Percentiles rank a stretch among this genome's conserved stretches.
phyloP scores from a whole-genome alignment of 2,797 vertebrate species.

The Muscicapa striata region DNA sequence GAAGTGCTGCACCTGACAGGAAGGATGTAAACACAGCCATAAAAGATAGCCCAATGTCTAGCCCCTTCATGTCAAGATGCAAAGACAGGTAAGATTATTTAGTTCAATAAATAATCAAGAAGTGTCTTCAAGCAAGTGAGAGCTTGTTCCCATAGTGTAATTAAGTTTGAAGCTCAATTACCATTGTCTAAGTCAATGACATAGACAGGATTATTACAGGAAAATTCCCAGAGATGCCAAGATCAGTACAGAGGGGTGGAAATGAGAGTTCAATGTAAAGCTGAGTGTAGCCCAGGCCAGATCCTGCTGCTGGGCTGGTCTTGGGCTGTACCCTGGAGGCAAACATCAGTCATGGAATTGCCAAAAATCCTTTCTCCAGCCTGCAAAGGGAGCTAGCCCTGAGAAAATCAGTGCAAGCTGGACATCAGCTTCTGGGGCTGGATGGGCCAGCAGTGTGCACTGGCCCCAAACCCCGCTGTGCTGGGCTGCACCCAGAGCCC shows the following conservation, averaged over 20 bases:
- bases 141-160: slow-evolving; percentile 21
- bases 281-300: not conserved
- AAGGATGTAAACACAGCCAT: not conserved
- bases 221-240: slow-evolving; percentile 12
- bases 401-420: not conserved
- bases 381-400: not conserved
- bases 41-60: not conserved
- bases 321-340: not conserved
- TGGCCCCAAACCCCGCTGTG: fast-evolving
- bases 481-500: not conserved
- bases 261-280: not conserved
- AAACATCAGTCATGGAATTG: not conserved
- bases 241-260: not conserved
- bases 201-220: slow-evolving; percentile 17
- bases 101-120: slow-evolving; percentile 48
- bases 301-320: not conserved
- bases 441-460: not conserved
- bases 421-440: not conserved
- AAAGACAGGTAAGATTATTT: not conserved
- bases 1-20: not conserved
- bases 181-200: not conserved
- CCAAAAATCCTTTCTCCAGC: not conserved
- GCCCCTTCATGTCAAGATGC: not conserved
- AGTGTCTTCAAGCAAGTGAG: slow-evolving; percentile 19
- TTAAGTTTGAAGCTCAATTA: slow-evolving; percentile 63